Evolutionary conservation across 2,888 invertebrate genomes (phyloP).

Genomic region (Cerastoderma edule): DNA sequence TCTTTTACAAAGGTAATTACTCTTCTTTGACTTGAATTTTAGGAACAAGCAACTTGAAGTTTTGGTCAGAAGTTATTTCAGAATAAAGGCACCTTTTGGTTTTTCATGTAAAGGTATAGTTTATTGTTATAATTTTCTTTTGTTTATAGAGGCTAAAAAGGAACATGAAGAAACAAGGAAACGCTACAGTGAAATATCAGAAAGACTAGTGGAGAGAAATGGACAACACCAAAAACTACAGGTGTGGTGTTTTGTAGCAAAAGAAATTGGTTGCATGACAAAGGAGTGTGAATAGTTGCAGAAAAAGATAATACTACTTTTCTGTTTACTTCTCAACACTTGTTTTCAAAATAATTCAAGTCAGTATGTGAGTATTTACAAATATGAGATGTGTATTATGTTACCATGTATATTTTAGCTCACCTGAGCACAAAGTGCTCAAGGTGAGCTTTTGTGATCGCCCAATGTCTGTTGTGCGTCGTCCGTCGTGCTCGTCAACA

Average conservation of each 20-base stretch:
- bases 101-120: not conserved
- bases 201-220: conserved; percentile 71
- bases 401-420: not conserved
- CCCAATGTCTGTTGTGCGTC: no score
- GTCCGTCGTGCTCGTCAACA: no score
- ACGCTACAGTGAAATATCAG: conserved; percentile 69
- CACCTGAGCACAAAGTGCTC: no score
- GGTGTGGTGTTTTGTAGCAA: no score
- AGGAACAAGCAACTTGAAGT: no score
- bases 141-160: conserved; percentile 64
- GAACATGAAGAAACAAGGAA: conserved; percentile 71
- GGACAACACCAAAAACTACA: conserved; percentile 76
- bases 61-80: no score
- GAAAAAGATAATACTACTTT: not conserved
- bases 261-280: no score
- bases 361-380: not conserved
- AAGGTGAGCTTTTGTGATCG: no score
- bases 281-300: not conserved
- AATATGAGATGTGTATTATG: not conserved
- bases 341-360: not conserved
- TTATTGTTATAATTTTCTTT: not conserved
- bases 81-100: not conserved
- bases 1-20: no score
- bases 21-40: no score
- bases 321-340: not conserved